Base-by-base conservation (phyloP, 2,888 invertebrate species). In the Xanthostigma xanthostigma region DNA sequence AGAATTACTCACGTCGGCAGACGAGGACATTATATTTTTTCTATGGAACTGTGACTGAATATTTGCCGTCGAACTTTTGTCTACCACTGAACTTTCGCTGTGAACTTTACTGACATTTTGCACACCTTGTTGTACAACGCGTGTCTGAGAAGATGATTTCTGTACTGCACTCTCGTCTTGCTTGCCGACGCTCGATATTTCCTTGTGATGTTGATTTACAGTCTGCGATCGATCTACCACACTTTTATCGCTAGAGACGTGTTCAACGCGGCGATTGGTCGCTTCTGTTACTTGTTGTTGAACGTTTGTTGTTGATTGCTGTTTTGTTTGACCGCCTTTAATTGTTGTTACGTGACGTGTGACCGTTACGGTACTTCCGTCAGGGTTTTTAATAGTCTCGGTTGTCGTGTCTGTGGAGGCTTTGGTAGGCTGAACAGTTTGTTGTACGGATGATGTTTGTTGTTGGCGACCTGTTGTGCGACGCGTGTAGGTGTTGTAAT, bases 1-100 rank as follows among this genome's bases (percentile, higher is more conserved):
- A 40, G 86, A 73, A 59, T 90, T 89, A 45, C 74, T 75, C 3
- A 85, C 76, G 56, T 86, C 79, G n/a, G 80, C 76, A 48, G 83
- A 77, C 0, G 84, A 80, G 1, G 83, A 77, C 52, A 89, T 76
- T 44, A 85, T 75, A 52, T 80, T 87, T 59, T 81, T 80, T 41
- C 84, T 75, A 59, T 87, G 88, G 60, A 84, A 82, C 53, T 76
- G 75, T 27, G 27, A 3, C 27, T 46, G 39, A 44, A 36, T 9
- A 35, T 35, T 37, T 50, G 41, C 35, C 11, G 27, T 34, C 8
- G 36, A 36, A 37, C 27, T 27, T 3, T 6, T 27, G 27, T 27
- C 27, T 1, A 27, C 27, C 27, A 27, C 27, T 3, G 27, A 27
- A 27, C 27, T 27, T 27, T 27, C 27, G 6, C 6, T 27, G 27